Evolutionary conservation across 2,797 vertebrate species (phyloP), one percentile per base, ranked within the genome.

Genomic region (Capromys pilorides): DNA sequence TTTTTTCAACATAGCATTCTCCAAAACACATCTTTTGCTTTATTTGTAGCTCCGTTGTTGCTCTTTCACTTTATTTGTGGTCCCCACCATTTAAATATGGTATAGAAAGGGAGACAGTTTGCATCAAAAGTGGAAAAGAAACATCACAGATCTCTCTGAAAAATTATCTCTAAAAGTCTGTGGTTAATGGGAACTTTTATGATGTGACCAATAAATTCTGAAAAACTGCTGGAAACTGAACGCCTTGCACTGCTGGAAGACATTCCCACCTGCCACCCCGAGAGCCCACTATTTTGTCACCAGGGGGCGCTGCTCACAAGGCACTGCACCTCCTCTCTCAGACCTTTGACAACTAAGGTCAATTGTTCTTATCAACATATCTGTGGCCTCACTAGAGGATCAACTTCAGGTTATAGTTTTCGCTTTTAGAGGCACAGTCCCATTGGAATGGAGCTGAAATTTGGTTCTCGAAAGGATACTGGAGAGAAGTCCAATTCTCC

Each of bases 231-330:
- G 78, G 61, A 89, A 82, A 62, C 31, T 6, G 8, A 45, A 71
- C 59, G 14, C 2, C 21, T 10, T 13, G 39, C 39, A 18, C 49
- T n/a, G 69, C 59, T 61, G 49, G 18, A 8, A 71, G 5, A 39
- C 6, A 2, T 11, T 33, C n/a, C 28, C 36, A 31, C 45, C 77
- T 24, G 22, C 78, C 62, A 77, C 11, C 33, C 3, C 62, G 69
- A 71, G 91, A 83, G 93, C 33, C 26, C 93, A 78, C 64, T 11
- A 22, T 94, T 51, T 49, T 31, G 75, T 26, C 95, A 92, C 91
- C 64, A 97, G 94, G 84, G 80, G 88, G 80, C 62, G 49, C 91
- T 79, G 51, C 80, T 49, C 41, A 94, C 89, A 90, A 79, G 75
- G 21, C 0, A 24, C 51, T 5, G n/a, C 49, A 81, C 49, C 39